Conservation (phyloP, 2,888 invertebrate genomes). For the Caenorhabditis angaria region DNA sequence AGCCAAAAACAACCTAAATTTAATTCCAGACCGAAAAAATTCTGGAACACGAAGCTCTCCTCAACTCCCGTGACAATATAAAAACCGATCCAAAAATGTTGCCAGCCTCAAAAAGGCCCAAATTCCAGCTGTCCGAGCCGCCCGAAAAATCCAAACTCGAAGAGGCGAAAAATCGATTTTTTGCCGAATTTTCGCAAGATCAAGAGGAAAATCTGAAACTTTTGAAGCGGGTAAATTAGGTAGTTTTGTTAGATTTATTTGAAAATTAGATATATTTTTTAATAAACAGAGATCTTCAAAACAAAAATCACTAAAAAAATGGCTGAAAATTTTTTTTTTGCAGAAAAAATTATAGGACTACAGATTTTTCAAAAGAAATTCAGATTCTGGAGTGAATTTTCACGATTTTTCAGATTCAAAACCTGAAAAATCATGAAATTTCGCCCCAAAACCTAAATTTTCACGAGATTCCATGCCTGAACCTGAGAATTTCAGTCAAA, state of each 20-base stretch:
- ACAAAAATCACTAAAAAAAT: too few species aligned
- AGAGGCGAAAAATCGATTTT: conserved; percentile 31
- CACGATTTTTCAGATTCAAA: too few species aligned
- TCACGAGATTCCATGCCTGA: too few species aligned
- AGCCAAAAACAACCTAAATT: too few species aligned
- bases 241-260: not conserved
- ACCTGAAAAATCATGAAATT: too few species aligned
- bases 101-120: conserved; percentile 53
- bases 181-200: conserved; percentile 22
- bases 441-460: too few species aligned
- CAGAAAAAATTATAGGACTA: too few species aligned
- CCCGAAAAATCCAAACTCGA: too few species aligned
- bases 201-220: not conserved
- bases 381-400: too few species aligned
- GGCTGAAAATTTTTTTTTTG: too few species aligned
- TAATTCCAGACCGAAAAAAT: conserved; percentile 64
- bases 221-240: not conserved
- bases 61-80: conserved; percentile 50
- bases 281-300: not conserved
- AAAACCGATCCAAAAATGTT: conserved; percentile 67
- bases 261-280: not conserved
- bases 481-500: too few species aligned
- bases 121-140: not conserved
- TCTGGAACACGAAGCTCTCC: conserved; percentile 58
- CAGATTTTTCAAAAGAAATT: too few species aligned